phyloP scores from a whole-genome alignment of 2,888 invertebrate genomes.

The Scaptomyza polygonia region DNA sequence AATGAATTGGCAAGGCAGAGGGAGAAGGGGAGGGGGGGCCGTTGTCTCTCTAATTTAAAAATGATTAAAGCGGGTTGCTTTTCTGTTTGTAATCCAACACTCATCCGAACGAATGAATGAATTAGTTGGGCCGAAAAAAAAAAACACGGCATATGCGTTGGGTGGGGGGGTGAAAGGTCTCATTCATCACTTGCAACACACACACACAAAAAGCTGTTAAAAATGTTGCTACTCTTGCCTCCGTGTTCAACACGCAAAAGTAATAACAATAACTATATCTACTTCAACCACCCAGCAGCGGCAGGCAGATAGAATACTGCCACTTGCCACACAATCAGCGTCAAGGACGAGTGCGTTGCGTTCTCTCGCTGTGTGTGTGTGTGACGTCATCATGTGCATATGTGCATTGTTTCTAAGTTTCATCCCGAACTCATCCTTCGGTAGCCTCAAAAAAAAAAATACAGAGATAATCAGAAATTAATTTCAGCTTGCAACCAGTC shows the following conservation, averaged over 20 bases:
- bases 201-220: constrained; percentile 37
- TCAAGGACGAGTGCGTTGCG: constrained; percentile 70
- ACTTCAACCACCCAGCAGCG: constrained; percentile 60
- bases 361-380: too few relatives aligned
- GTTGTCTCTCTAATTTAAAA: constrained; percentile 73
- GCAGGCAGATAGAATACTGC: constrained; percentile 45
- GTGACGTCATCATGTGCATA: constrained; percentile 70
- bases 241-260: constrained; percentile 63
- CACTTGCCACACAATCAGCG: constrained; percentile 61
- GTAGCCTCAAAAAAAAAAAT: constrained; percentile 75
- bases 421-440: constrained; percentile 7
- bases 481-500: constrained; percentile 80
- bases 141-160: constrained; percentile 77
- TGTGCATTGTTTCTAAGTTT: constrained; percentile 71
- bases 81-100: constrained; percentile 77
- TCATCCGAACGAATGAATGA: constrained; percentile 77
- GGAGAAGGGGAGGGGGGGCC: constrained; percentile 31
- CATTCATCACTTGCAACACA: too few relatives aligned
- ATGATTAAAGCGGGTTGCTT: constrained; percentile 77
- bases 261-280: constrained; percentile 68
- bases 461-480: constrained; percentile 85
- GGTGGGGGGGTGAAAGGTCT: constrained; percentile 13
- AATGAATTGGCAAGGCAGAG: constrained; percentile 28
- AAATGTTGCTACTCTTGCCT: constrained; percentile 39
- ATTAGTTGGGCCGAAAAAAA: constrained; percentile 70